Conservation (phyloP, 2,797 vertebrate genomes). For the Sebastes baramenuke region DNA sequence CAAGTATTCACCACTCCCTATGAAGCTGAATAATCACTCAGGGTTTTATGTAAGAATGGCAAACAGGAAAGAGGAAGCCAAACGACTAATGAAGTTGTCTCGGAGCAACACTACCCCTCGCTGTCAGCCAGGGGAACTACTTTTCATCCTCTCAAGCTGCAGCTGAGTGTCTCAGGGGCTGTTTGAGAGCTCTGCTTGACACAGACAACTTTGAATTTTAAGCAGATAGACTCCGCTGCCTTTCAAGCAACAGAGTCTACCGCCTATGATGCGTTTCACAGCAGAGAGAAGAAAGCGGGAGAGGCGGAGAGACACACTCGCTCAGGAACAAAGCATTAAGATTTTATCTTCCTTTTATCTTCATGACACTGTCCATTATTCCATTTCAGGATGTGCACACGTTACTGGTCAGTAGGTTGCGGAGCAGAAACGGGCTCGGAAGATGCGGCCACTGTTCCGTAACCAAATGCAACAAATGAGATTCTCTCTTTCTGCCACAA, state of each 20-base stretch:
- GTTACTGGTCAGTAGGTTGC: conserved; percentile 16
- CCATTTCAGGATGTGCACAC: conserved; percentile 13
- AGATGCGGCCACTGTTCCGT: conserved; percentile 16
- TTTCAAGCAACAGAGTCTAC: neutral
- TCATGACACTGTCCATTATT: conserved; percentile 24
- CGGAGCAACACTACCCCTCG: conserved; percentile 55
- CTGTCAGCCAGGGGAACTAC: conserved; percentile 63
- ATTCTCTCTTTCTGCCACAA: conserved; percentile 30
- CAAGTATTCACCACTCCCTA: neutral
- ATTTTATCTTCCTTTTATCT: conserved; percentile 38
- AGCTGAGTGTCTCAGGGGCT: conserved; percentile 37
- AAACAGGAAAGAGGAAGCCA: neutral
- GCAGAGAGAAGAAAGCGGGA: neutral
- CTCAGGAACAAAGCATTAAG: conserved; percentile 12
- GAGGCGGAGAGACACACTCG: neutral
- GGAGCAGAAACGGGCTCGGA: conserved; percentile 7
- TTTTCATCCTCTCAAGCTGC: conserved; percentile 32
- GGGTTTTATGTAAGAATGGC: neutral
- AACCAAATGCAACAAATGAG: conserved; percentile 65
- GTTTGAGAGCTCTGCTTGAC: conserved; percentile 44
- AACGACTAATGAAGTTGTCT: conserved; percentile 31
- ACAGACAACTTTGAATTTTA: conserved; percentile 47
- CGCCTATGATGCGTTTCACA: conserved; percentile 11
- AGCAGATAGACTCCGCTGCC: conserved; percentile 27
- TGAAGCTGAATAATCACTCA: conserved; percentile 9